A percentile compares a stretch with the other conserved stretches of the same genome.
Conservation (phyloP, 2,888 invertebrate genomes). For the Chrysolina haemoptera region DNA sequence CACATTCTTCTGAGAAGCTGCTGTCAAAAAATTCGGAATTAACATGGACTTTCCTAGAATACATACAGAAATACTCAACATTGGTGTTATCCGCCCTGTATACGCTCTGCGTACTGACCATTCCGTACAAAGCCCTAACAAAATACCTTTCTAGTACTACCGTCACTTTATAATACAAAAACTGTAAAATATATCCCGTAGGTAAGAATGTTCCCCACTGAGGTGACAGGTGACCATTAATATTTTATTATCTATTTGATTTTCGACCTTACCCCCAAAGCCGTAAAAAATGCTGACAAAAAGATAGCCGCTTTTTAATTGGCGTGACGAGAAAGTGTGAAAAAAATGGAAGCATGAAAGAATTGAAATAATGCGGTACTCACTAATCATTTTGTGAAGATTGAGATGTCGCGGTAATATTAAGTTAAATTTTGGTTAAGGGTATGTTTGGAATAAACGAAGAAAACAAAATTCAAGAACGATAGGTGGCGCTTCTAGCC, state of each 20-base stretch:
- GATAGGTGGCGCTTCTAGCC: too few species aligned
- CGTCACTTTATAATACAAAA: constrained; percentile 34
- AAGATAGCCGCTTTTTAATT: constrained; percentile 36
- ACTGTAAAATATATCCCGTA: constrained; percentile 40
- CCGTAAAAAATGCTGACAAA: constrained; percentile 46
- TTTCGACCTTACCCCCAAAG: constrained; percentile 43
- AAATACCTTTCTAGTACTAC: constrained; percentile 34
- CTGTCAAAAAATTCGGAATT: background rate
- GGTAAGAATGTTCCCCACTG: constrained; percentile 50
- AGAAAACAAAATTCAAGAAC: too few species aligned
- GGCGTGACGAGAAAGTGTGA: constrained; percentile 39
- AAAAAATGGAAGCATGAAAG: constrained; percentile 31
- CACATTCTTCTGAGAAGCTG: background rate
- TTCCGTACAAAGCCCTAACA: constrained; percentile 27
- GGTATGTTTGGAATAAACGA: too few species aligned
- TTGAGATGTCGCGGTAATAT: background rate
- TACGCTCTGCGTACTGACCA: constrained; percentile 21
- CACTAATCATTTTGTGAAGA: constrained; percentile 5
- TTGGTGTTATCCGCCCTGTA: constrained; percentile 17
- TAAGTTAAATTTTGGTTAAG: background rate
- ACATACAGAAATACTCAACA: background rate
- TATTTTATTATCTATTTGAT: constrained; percentile 49
- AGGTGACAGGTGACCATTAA: constrained; percentile 51
- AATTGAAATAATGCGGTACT: constrained; percentile 24
- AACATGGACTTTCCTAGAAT: background rate